Evolutionary conservation across 2,888 invertebrate genomes (phyloP).

Genomic region (Odontocerum albicorne): DNA sequence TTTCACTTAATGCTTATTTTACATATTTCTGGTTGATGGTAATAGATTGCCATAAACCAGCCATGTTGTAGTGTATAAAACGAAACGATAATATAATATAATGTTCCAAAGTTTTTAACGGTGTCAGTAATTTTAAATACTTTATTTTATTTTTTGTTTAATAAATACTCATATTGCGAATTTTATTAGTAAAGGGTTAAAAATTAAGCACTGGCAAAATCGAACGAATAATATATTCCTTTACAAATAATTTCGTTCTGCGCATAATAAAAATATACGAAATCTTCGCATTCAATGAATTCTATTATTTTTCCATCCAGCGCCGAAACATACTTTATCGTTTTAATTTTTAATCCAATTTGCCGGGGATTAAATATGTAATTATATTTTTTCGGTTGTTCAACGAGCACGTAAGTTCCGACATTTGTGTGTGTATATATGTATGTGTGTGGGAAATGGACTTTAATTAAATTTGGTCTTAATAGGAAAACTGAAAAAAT

Average conservation of each 20-base stretch:
- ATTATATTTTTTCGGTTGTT: constrained; percentile 45
- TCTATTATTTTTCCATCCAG: constrained; percentile 37
- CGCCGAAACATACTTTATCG: constrained; percentile 43
- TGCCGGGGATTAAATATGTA: constrained; percentile 60
- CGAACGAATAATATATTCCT: constrained; percentile 1
- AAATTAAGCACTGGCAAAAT: too few relatives aligned
- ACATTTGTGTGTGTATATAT: constrained; percentile 27
- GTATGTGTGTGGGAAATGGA: constrained; percentile 33
- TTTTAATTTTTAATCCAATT: constrained; percentile 61
- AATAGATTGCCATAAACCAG: too few relatives aligned
- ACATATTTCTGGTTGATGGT: too few relatives aligned
- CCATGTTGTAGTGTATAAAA: too few relatives aligned
- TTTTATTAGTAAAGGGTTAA: too few relatives aligned
- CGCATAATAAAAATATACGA: not conserved
- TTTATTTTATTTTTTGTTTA: too few relatives aligned
- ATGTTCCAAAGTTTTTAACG: too few relatives aligned
- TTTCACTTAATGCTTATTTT: too few relatives aligned
- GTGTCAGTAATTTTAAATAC: too few relatives aligned
- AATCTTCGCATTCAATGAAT: constrained; percentile 29
- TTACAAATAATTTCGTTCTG: constrained; percentile 3
- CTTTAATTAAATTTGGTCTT: constrained; percentile 37
- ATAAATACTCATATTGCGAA: too few relatives aligned
- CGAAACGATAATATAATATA: too few relatives aligned
- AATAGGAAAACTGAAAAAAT: constrained; percentile 33
- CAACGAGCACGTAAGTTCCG: constrained; percentile 21